Evolutionary conservation across 2,113 vertebrate species (phyloP).

Genomic region (Neomonachus schauinslandi): DNA sequence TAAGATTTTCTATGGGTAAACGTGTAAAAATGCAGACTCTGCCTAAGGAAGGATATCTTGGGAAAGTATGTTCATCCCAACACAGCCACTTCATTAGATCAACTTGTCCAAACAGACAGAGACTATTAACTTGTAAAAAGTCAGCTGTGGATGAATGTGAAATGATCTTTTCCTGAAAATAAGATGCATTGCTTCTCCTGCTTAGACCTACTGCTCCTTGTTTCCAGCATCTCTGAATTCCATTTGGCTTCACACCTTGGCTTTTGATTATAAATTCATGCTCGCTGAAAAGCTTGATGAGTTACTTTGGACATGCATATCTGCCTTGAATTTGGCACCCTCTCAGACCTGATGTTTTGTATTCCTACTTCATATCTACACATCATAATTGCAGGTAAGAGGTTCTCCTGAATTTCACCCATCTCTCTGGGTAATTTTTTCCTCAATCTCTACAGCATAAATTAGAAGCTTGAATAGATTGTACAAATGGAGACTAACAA

Average conservation of each 20-base stretch:
- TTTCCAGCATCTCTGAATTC: not conserved
- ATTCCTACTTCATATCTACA: not conserved
- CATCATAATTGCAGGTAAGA: not conserved
- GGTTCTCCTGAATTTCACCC: not conserved
- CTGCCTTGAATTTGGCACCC: not conserved
- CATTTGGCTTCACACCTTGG: not conserved
- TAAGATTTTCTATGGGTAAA: not conserved
- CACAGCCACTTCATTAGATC: not conserved
- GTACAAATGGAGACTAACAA: not conserved
- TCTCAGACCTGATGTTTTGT: not conserved
- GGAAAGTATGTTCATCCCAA: not conserved
- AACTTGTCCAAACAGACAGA: not conserved
- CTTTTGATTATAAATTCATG: not conserved
- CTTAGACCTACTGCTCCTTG: not conserved
- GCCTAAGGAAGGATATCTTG: not conserved
- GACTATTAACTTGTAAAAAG: not conserved
- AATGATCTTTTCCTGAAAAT: not conserved
- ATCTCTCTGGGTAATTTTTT: not conserved
- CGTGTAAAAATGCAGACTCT: not conserved
- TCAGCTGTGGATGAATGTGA: not conserved
- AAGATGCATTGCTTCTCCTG: not conserved
- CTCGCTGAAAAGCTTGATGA: not conserved
- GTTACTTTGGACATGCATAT: not conserved
- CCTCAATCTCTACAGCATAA: not conserved
- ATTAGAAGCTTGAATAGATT: not conserved